Evolutionary conservation across 2,113 vertebrate species (phyloP), one percentile per base, ranked within the genome.

Genomic region (Thunnus maccoyii): DNA sequence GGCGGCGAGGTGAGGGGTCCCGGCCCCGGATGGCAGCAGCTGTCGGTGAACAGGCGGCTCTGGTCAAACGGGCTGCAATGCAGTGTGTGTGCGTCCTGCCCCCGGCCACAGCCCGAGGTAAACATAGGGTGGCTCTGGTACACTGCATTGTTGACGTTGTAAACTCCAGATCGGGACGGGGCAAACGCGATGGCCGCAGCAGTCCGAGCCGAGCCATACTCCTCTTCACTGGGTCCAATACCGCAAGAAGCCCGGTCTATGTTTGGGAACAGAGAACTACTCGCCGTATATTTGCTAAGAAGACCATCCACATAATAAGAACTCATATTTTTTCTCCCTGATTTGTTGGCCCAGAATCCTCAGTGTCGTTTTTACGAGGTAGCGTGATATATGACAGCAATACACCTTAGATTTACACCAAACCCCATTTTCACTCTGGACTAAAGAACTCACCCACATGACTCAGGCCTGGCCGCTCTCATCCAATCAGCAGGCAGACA

Each of bases 301-400:
- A 97, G 96, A 95, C 96, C 96, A 93, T 97, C 96, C 96, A 97
- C 96, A 97, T 97, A 97, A 97, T 97, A 98, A 96, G 97, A 98
- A 97, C 95, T 97, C 97, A 97, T 97, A 96, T 97, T 97, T 97
- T 90, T 76, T 76, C 15, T 93, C 96, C 93, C 96, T 97, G 97
- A 98, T 97, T 98, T 98, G 97, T 97, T 97, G 97, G 97, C 95
- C 95, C 94, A 96, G 95, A 97, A 97, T 96, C 96, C 96, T 96
- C 95, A 94, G 95, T 97, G 96, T 98, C 97, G 96, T 97, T 98
- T 99, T 99, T 99, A 99, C 96, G 97, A 99, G 97, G 95, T 95
- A 95, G 94, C 86, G 95, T 98, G 97, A 99, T 98, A 97, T 97
- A 99, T 97, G 97, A 96, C 96, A 97, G 97, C 96, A 97, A 97